Percentiles rank a stretch among this genome's conserved stretches.
Evolutionary conservation across 2,888 invertebrate genomes (phyloP).

Genomic region (Phoronis australis): DNA sequence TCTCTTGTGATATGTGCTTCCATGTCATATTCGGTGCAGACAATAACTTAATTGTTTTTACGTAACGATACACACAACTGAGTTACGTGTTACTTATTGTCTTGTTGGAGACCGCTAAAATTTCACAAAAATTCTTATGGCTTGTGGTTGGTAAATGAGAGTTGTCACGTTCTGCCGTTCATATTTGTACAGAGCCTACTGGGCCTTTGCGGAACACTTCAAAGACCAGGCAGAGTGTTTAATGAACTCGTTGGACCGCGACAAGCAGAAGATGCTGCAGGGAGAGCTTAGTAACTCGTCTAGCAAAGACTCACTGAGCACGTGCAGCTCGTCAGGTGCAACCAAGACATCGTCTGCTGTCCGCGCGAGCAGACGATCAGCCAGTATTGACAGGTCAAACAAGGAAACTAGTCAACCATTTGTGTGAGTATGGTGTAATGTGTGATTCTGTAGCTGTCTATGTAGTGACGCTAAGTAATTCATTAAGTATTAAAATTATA

Average conservation of each 20-base stretch:
- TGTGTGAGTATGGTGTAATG: too few species aligned
- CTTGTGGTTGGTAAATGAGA: too few species aligned
- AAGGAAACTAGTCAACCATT: too few species aligned
- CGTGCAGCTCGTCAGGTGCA: constrained; percentile 20
- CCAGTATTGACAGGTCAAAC: constrained; percentile 34
- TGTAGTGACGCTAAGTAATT: too few species aligned
- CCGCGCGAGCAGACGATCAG: constrained; percentile 25
- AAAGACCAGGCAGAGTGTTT: constrained; percentile 82
- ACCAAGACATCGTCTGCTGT: constrained; percentile 11
- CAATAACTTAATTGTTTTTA: too few species aligned
- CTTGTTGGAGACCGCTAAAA: background rate
- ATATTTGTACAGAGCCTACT: constrained; percentile 84
- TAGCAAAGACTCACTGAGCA: constrained; percentile 51
- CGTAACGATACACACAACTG: too few species aligned
- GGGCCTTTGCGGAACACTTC: constrained; percentile 83
- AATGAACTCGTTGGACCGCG: constrained; percentile 75
- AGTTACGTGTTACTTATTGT: background rate
- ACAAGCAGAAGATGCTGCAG: constrained; percentile 66
- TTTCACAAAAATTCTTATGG: background rate
- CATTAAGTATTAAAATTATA: too few species aligned
- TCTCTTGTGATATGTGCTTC: background rate
- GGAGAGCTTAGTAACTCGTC: constrained; percentile 56
- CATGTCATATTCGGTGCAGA: too few species aligned
- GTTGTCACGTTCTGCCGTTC: too few species aligned
- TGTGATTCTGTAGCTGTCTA: too few species aligned